Evolutionary conservation across 1,140 invertebrate genomes (phyloP).

Genomic region (Globodera rostochiensis): DNA sequence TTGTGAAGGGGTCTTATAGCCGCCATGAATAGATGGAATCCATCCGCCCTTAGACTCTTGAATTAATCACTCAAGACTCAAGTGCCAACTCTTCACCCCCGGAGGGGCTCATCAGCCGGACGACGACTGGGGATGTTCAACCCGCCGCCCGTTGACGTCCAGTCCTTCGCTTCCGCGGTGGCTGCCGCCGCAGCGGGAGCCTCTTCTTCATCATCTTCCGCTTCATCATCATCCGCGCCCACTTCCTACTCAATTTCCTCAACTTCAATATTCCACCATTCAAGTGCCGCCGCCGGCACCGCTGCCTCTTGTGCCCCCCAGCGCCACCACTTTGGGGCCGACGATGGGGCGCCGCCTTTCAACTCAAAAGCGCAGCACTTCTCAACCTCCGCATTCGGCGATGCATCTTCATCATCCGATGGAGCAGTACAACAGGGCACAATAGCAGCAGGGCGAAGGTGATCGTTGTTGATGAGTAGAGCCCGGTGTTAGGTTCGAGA

Average conservation of each 20-base stretch:
- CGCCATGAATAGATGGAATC: constrained; percentile 1
- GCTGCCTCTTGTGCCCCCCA: not conserved
- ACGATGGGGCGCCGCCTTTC: not conserved
- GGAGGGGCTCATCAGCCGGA: not conserved
- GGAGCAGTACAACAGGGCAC: too few relatives aligned
- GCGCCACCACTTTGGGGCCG: not conserved
- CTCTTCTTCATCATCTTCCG: not conserved
- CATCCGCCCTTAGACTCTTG: constrained; percentile 6
- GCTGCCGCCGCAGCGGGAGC: constrained; percentile 5
- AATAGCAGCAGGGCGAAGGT: too few relatives aligned
- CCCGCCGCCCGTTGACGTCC: not conserved
- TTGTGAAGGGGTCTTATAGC: not conserved
- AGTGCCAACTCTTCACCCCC: constrained; percentile 10
- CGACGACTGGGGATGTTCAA: not conserved
- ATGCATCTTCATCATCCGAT: not conserved
- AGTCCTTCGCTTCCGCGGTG: constrained; percentile 2
- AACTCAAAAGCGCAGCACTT: not conserved
- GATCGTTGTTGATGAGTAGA: too few relatives aligned
- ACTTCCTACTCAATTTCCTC: not conserved
- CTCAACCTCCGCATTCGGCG: not conserved
- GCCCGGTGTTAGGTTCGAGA: too few relatives aligned
- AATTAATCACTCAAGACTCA: constrained; percentile 19
- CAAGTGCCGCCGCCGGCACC: constrained; percentile 9
- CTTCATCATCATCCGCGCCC: not conserved
- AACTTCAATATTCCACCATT: constrained; percentile 4